Percentiles rank a stretch among this genome's conserved stretches.
These are phyloP conservation scores for Spatula clypeata DNA, from an alignment of 2,797 vertebrate genomes.

Conservation along the genomic window DNA sequence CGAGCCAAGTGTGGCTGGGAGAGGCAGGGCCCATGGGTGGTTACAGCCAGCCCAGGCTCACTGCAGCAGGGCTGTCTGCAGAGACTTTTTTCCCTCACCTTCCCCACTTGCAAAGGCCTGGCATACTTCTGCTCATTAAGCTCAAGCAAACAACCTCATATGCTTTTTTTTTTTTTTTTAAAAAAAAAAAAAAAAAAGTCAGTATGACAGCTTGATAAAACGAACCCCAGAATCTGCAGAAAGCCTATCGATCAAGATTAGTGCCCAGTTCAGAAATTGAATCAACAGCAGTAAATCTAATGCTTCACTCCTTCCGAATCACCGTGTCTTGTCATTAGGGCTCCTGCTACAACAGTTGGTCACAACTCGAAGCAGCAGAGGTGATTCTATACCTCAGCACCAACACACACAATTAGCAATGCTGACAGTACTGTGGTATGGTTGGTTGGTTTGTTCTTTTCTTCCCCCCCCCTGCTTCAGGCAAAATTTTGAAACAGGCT, in stretches of 20 bases:
- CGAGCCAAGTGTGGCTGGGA: not conserved
- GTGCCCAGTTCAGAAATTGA: conserved; percentile 43
- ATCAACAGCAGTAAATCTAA: conserved; percentile 66
- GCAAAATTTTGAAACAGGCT: not conserved
- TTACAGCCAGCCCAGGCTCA: not conserved
- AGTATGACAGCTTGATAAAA: conserved; percentile 49
- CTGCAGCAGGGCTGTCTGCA: rapidly evolving
- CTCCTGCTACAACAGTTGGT: not conserved
- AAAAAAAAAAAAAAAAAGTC: not conserved
- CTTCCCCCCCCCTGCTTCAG: not conserved
- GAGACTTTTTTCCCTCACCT: not conserved
- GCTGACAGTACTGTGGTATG: not conserved
- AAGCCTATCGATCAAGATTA: conserved; percentile 61
- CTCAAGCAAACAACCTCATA: not conserved
- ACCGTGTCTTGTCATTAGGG: not conserved
- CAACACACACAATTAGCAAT: not conserved
- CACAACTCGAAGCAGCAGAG: not conserved
- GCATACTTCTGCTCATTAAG: not conserved
- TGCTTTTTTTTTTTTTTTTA: not conserved
- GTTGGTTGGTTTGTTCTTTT: not conserved
- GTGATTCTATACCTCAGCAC: not conserved
- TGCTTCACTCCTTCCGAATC: conserved; percentile 36
- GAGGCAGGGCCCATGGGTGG: rapidly evolving
- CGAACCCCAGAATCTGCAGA: conserved; percentile 1
- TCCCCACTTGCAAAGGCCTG: rapidly evolving